Evolutionary conservation across 1,140 invertebrate genomes (phyloP).

Genomic region (Paraescarpia echinospica): DNA sequence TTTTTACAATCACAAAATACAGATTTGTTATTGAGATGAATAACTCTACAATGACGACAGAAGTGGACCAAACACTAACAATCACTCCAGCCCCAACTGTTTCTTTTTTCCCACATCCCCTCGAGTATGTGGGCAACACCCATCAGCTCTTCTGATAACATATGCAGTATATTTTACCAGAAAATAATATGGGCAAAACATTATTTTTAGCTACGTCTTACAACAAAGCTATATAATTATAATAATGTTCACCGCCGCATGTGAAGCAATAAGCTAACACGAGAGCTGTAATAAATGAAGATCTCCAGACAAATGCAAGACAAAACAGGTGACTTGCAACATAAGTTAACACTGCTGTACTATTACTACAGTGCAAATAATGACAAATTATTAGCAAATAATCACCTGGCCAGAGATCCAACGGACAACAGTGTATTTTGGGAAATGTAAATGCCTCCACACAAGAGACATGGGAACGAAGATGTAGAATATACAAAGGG

Average conservation of each 20-base stretch:
- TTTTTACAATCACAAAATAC: background rate
- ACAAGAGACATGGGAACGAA: too few relatives aligned
- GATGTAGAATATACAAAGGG: too few relatives aligned
- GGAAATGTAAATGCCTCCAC: too few relatives aligned
- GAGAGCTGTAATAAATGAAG: background rate
- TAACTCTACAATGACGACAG: background rate
- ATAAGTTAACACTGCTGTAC: background rate
- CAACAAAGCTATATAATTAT: background rate
- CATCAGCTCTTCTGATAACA: background rate
- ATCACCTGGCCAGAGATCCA: background rate
- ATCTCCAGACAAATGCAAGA: too few relatives aligned
- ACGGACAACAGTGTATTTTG: background rate
- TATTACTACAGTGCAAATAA: background rate
- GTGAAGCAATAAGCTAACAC: background rate
- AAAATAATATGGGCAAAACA: background rate
- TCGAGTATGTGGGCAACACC: background rate
- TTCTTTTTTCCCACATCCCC: background rate
- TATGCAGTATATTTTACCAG: background rate
- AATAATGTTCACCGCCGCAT: background rate
- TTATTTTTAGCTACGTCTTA: background rate
- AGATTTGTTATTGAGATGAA: background rate
- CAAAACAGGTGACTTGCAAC: background rate
- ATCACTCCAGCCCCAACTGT: background rate
- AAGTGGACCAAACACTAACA: background rate
- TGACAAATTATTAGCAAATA: background rate